Base-by-base conservation (phyloP, 2,797 vertebrate species). In the Ictinia mississippiensis region DNA sequence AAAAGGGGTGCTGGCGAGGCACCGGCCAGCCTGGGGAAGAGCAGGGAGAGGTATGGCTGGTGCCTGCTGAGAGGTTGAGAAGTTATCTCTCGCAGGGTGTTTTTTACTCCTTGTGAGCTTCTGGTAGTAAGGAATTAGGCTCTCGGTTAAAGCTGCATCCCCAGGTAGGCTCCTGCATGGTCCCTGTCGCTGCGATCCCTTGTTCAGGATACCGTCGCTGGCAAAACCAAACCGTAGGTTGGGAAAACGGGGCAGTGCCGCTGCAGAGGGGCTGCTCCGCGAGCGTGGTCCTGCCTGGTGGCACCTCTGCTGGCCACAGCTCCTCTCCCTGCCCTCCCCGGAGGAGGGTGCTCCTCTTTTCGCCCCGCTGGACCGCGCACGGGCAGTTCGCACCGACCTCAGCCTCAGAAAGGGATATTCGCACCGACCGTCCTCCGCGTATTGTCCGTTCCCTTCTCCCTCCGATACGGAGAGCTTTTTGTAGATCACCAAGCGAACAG, bases 401-500 rank as follows among this genome's bases (percentile, higher is more conserved):
- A 4, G 9, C 52, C 65, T 91, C 25, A 20, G 52, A n/a, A 84
- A 47, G 28, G 29, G 17, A 18, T 37, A 11, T 66, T 86, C 47
- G 33, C 38, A 9, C n/a, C 4, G 6, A 2, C 16, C 16, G 2
- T 31, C 22, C 21, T 72, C 15, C 3, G 0, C 0, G 0, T 44
- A 4, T 28, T 28, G 5, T 19, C 73, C 53, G 21, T 50, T 70
- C 15, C 17, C 11, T 61, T 18, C 11, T 61, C 80, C 11, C 14
- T 55, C 26, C 4, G 1, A 35, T 23, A 12, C 0, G 11, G 19
- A 49, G 35, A 58, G 9, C 8, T 25, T 58, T 53, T 44, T 26
- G 17, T 56, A 40, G 23, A 18, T 37, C 31, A 14, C 6, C 7
- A 33, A 49, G 44, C 11, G 8, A 29, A 33, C 17, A 26, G 55